Percentiles rank a stretch among this genome's conserved stretches.
Evolutionary conservation across 2,113 vertebrate genomes (phyloP).

Genomic region (Geococcyx californianus): DNA sequence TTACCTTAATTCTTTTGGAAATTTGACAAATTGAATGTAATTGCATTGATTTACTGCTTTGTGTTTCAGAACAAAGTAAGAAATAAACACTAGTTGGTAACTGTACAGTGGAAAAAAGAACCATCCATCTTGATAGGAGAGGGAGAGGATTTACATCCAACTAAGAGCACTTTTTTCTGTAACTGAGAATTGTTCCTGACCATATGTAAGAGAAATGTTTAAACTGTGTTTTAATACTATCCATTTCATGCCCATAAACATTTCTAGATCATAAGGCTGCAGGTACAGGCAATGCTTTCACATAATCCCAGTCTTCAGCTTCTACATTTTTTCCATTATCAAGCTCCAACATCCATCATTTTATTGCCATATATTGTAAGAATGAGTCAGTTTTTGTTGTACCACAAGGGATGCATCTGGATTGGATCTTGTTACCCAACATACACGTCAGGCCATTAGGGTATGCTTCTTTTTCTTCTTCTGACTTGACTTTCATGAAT

Average conservation of each 20-base stretch:
- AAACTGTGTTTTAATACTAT: background rate
- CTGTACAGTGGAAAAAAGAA: background rate
- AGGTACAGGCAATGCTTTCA: slow-evolving; percentile 1
- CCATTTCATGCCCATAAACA: background rate
- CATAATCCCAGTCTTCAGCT: background rate
- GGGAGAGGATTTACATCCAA: background rate
- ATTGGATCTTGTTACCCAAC: background rate
- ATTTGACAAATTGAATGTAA: background rate
- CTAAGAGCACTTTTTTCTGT: background rate
- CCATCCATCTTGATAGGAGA: background rate
- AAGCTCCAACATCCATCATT: background rate
- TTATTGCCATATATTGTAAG: slow-evolving; percentile 14
- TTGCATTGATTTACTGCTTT: background rate
- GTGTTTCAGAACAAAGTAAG: background rate
- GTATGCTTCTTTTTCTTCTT: too few relatives aligned
- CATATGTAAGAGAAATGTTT: background rate
- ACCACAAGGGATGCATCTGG: slow-evolving; percentile 19
- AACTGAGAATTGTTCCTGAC: background rate
- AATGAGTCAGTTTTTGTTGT: background rate
- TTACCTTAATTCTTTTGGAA: background rate
- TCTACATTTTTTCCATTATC: slow-evolving; percentile 27
- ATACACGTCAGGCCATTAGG: background rate
- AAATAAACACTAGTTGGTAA: background rate
- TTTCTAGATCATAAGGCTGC: background rate
- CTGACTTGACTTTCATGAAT: background rate